A percentile compares a stretch with the other conserved stretches of the same genome.
Conservation (phyloP, 2,797 vertebrate species). For the Gallirallus australis region DNA sequence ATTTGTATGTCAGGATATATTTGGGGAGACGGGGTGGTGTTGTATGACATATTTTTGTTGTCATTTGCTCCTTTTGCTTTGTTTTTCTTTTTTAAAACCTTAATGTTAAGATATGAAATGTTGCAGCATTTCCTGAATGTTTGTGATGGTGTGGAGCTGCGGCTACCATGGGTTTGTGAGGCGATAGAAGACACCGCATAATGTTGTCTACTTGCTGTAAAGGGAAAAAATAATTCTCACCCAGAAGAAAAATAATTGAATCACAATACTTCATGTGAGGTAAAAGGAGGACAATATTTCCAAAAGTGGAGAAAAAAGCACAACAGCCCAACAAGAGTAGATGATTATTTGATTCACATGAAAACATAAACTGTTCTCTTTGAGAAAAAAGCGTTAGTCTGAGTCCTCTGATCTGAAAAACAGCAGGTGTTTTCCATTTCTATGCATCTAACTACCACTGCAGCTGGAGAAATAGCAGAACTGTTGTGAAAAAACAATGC, state of each 20-base stretch:
- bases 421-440: neutral
- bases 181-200: fast-evolving
- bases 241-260: neutral
- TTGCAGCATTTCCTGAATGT: neutral
- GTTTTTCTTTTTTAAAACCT: neutral
- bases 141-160: neutral
- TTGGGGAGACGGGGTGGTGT: neutral
- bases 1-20: neutral
- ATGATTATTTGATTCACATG: neutral
- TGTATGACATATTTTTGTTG: neutral
- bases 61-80: neutral
- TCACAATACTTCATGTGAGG: neutral
- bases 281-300: neutral
- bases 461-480: neutral
- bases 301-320: neutral
- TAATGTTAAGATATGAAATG: neutral
- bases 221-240: neutral
- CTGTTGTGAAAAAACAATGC: neutral
- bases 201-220: neutral
- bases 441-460: neutral
- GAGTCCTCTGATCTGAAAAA: neutral
- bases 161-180: neutral
- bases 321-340: neutral
- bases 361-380: neutral
- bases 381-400: neutral